Conservation (phyloP, 2,113 vertebrate species). For the Hemichromis elongatus region DNA sequence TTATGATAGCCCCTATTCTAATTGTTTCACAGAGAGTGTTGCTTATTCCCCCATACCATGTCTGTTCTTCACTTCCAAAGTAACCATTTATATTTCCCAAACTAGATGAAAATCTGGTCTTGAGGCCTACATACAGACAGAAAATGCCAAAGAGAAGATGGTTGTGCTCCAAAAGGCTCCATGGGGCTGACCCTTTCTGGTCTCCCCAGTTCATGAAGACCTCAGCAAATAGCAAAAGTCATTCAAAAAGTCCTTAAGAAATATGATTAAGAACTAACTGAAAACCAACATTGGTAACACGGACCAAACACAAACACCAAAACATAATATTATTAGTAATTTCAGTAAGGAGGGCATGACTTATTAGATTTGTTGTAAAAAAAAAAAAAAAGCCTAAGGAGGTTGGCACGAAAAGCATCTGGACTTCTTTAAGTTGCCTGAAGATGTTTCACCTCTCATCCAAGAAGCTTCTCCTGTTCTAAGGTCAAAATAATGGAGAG, state of each 20-base stretch:
- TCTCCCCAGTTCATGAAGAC: neutral
- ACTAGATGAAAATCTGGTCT: neutral
- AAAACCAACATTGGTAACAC: too few species aligned
- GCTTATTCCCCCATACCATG: neutral
- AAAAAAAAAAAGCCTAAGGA: too few species aligned
- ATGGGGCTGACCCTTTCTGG: neutral
- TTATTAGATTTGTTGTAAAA: neutral
- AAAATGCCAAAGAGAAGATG: neutral
- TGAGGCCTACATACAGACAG: neutral
- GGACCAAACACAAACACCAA: too few species aligned
- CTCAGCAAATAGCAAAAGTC: too few species aligned
- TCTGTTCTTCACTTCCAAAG: neutral
- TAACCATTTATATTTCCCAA: neutral
- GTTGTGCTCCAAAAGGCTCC: neutral
- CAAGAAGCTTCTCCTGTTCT: too few species aligned
- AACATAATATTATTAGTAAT: neutral
- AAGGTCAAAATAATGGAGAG: too few species aligned
- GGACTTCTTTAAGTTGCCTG: too few species aligned
- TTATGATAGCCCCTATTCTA: neutral
- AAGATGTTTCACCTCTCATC: too few species aligned
- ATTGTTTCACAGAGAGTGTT: neutral
- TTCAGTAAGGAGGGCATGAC: neutral
- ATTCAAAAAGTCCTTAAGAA: too few species aligned
- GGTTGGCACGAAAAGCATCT: too few species aligned
- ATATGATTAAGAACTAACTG: too few species aligned